These are phyloP conservation scores for Xylocampa areola DNA, from an alignment of 2,888 invertebrate species.

Conservation along the genomic window DNA sequence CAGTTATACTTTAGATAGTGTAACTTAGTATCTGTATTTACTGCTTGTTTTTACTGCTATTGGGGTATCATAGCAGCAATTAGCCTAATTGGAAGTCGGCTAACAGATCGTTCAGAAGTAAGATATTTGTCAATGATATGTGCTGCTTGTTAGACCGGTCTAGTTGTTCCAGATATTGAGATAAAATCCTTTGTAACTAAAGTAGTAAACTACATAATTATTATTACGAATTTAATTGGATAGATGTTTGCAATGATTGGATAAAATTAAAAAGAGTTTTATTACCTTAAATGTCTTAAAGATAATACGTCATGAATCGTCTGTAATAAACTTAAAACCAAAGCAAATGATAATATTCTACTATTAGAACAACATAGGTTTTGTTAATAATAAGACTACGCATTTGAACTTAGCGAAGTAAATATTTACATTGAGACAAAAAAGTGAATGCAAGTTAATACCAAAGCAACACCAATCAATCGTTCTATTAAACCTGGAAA, in stretches of 20 bases:
- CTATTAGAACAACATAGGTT: too few relatives aligned
- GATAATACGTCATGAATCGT: too few relatives aligned
- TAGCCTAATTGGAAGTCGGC: constrained; percentile 52
- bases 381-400: too few relatives aligned
- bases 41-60: constrained; percentile 27
- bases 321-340: too few relatives aligned
- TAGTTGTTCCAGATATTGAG: constrained; percentile 30
- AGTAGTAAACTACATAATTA: background rate
- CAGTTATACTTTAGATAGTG: constrained; percentile 19
- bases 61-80: constrained; percentile 45
- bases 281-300: too few relatives aligned
- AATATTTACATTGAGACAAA: background rate
- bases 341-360: too few relatives aligned
- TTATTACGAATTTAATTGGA: too few relatives aligned
- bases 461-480: background rate
- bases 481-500: constrained; percentile 12
- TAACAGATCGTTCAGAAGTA: constrained; percentile 47
- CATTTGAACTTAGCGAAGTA: too few relatives aligned
- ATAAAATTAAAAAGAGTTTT: too few relatives aligned
- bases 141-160: constrained; percentile 42
- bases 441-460: background rate
- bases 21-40: constrained; percentile 13
- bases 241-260: too few relatives aligned
- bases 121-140: constrained; percentile 59
- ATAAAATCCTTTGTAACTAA: constrained; percentile 30